phyloP scores from a whole-genome alignment of 2,797 vertebrate species.

The Pitangus sulphuratus region DNA sequence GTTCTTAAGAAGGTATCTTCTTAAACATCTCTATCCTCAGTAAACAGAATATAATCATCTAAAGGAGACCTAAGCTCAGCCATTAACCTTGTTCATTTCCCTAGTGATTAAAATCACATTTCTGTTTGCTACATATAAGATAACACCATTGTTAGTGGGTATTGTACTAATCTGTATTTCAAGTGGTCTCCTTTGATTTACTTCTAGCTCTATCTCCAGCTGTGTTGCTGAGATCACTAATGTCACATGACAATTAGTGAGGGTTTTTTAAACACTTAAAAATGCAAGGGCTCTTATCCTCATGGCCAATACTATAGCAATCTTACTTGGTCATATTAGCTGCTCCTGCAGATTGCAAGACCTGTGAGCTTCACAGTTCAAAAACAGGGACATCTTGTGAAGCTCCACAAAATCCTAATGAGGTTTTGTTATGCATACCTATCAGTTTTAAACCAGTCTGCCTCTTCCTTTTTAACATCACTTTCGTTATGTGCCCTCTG shows the following conservation, averaged over 20 bases:
- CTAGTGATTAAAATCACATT: neutral
- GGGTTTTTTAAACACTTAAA: neutral
- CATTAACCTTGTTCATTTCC: neutral
- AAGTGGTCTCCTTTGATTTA: neutral
- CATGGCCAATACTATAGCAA: neutral
- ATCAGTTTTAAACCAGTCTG: neutral
- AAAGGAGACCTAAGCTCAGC: neutral
- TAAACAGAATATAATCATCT: neutral
- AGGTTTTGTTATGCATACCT: neutral
- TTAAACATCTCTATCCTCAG: neutral
- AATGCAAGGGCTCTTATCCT: neutral
- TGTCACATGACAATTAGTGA: neutral
- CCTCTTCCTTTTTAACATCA: neutral
- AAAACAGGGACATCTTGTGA: neutral
- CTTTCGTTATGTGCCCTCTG: neutral
- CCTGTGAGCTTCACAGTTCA: neutral
- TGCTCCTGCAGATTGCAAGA: neutral
- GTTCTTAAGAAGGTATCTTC: neutral
- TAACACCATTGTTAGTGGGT: neutral
- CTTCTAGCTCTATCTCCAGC: neutral
- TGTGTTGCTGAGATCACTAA: neutral
- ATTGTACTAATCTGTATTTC: neutral
- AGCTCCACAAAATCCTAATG: neutral
- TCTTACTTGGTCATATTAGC: neutral
- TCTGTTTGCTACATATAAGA: neutral